Percentiles rank a stretch among this genome's conserved stretches.
Evolutionary conservation across 2,797 vertebrate genomes (phyloP).

Genomic region (Heteromormyrus szaboi): DNA sequence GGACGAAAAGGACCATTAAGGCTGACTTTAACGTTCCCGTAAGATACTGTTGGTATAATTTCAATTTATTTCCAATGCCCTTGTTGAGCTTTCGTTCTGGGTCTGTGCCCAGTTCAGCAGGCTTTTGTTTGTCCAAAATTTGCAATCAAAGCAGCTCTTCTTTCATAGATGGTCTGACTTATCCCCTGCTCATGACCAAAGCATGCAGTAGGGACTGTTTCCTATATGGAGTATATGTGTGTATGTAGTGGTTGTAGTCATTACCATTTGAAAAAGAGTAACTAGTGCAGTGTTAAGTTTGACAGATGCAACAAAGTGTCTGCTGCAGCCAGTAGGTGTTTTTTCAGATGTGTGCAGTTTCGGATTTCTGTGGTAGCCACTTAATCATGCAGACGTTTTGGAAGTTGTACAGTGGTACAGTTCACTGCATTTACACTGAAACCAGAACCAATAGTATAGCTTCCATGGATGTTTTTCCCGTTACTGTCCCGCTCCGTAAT

Average conservation of each 20-base stretch:
- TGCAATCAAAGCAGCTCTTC: neutral
- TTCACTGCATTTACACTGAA: slow-evolving; percentile 1
- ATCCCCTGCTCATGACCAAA: neutral
- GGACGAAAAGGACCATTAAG: slow-evolving; percentile 12
- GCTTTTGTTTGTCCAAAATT: neutral
- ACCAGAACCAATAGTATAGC: slow-evolving; percentile 20
- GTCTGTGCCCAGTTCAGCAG: neutral
- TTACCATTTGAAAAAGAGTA: neutral
- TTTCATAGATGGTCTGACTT: neutral
- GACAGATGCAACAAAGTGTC: neutral
- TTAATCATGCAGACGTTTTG: neutral
- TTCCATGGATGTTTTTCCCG: slow-evolving; percentile 42
- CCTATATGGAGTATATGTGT: neutral
- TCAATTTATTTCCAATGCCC: neutral
- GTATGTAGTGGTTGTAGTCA: neutral
- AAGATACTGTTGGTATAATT: neutral
- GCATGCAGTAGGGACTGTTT: neutral
- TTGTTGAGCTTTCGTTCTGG: neutral
- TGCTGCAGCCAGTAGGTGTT: neutral
- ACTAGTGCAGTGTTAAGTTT: neutral
- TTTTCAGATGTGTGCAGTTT: neutral
- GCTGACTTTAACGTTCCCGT: slow-evolving; percentile 20
- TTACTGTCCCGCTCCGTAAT: slow-evolving; percentile 44
- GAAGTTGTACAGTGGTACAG: neutral
- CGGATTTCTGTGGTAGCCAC: neutral